A percentile compares a stretch with the other conserved stretches of the same genome.
Evolutionary conservation across 1,140 invertebrate species (phyloP).

Genomic region (Drosophila mayri): DNA sequence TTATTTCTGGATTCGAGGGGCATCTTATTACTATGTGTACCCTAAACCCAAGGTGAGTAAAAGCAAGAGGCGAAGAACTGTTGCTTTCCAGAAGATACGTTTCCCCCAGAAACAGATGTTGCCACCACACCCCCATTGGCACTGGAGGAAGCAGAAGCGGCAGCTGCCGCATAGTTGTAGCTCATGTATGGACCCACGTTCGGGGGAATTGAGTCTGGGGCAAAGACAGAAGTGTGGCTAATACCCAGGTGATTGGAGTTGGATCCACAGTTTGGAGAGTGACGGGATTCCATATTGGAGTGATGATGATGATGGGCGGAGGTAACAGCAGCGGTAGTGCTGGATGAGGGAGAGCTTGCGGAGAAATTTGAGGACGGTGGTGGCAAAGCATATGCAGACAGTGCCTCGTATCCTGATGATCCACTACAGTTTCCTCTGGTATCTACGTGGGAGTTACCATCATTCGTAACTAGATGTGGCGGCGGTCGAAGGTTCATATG

Average conservation of each 20-base stretch:
- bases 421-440: conserved; percentile 24
- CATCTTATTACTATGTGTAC: conserved; percentile 5
- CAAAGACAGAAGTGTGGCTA: conserved; percentile 39
- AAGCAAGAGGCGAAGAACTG: conserved; percentile 82
- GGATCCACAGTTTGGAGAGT: conserved; percentile 44
- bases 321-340: conserved; percentile 10
- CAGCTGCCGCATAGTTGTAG: conserved; percentile 67
- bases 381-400: conserved; percentile 57
- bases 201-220: conserved; percentile 40
- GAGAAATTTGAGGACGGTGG: conserved; percentile 35
- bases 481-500: conserved; percentile 74
- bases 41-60: conserved; percentile 80
- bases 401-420: conserved; percentile 53
- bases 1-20: conserved; percentile 10
- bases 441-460: conserved; percentile 15
- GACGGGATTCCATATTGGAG: conserved; percentile 46
- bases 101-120: not conserved
- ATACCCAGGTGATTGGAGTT: conserved; percentile 47
- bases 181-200: conserved; percentile 69
- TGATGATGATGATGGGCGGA: conserved; percentile 21
- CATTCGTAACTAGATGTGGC: conserved; percentile 39
- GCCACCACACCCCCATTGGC: not conserved
- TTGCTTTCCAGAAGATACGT: conserved; percentile 67
- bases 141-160: conserved; percentile 39
- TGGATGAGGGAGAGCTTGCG: conserved; percentile 10